These are phyloP conservation scores for Chelon labrosus DNA, from an alignment of 2,797 vertebrate species.

Conservation along the genomic window DNA sequence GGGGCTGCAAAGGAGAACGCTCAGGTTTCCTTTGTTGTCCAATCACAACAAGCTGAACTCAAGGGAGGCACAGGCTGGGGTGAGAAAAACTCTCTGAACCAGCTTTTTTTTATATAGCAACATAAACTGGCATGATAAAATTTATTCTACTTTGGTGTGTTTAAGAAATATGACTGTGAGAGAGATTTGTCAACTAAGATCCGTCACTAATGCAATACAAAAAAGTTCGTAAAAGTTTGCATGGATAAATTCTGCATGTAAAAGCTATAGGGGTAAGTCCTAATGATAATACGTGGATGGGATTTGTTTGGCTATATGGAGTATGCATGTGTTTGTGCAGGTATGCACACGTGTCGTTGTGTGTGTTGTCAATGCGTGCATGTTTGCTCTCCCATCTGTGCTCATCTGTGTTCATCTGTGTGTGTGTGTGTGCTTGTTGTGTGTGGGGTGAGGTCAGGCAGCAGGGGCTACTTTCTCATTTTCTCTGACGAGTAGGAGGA, in stretches of 20 bases:
- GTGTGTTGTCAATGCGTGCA: slow-evolving; percentile 31
- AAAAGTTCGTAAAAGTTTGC: slow-evolving; percentile 1
- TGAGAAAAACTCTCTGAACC: slow-evolving; percentile 22
- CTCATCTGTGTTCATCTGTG: neutral
- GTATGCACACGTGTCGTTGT: slow-evolving; percentile 43
- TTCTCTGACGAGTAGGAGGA: slow-evolving; percentile 89
- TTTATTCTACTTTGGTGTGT: neutral
- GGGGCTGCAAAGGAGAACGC: slow-evolving; percentile 26
- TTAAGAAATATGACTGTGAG: slow-evolving; percentile 14
- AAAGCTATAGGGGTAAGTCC: too few species aligned
- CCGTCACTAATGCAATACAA: neutral
- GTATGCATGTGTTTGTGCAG: slow-evolving; percentile 34
- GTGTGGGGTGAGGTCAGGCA: slow-evolving; percentile 81
- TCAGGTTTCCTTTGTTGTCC: slow-evolving; percentile 74
- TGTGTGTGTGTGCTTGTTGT: neutral
- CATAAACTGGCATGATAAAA: neutral
- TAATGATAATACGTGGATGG: neutral
- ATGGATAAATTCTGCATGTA: slow-evolving; percentile 4
- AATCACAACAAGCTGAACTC: slow-evolving; percentile 40
- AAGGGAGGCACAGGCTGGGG: slow-evolving; percentile 3
- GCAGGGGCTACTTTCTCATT: slow-evolving; percentile 91
- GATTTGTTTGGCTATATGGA: neutral
- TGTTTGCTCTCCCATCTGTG: slow-evolving; percentile 36
- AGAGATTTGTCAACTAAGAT: slow-evolving; percentile 11
- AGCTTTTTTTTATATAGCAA: neutral